Base-by-base conservation (phyloP, 2,888 invertebrate species). In the Netelia virgata region DNA sequence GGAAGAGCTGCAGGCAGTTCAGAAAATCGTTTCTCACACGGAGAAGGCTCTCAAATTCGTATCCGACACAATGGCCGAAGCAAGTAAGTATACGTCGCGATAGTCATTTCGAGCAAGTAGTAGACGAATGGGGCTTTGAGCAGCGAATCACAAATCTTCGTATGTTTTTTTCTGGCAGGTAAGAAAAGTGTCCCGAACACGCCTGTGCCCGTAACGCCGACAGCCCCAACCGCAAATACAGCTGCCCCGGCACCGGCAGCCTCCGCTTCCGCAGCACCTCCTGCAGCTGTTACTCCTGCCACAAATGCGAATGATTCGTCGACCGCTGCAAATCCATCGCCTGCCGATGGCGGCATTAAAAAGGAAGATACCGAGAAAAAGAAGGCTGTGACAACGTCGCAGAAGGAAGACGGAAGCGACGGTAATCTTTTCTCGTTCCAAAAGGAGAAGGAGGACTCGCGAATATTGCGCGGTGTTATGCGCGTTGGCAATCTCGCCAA, bases 401-500 rank as follows among this genome's bases (percentile, higher is more conserved):
- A 89, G 89, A 94, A 91, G 86, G 95, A 96, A 91, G 97, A 97
- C 87, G 97, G 97, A 89, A 95, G 98, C 53, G 97, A 97, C 93
- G 97, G 92, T 6, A 92, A 91, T 88, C 87, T 92, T n/a, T 95
- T 96, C 89, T 96, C 96, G 77, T 96, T 96, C 94, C 96, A 96
- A 93, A 95, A 95, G 87, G 95, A 96, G 89, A 96, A 95, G 88
- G 95, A 96, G 86, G 95, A 94, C 81, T 90, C 93, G 0, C 96
- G 99, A 84, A 96, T 97, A 88, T 95, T 99, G 64, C 98, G 98
- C 94, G 99, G 99, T 83, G 99, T 99, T 41, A 98, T 99, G 98
- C 96, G 99, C 86, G 98, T 99, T 64, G 99, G 99, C 75, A 97
- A 97, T 92, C 94, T 98, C 75, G 97, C 98, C 69, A 98, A 98